Percentiles rank a stretch among this genome's conserved stretches.
These are phyloP conservation scores for Baryphthengus martii DNA, from an alignment of 2,113 vertebrate genomes.

Conservation along the genomic window DNA sequence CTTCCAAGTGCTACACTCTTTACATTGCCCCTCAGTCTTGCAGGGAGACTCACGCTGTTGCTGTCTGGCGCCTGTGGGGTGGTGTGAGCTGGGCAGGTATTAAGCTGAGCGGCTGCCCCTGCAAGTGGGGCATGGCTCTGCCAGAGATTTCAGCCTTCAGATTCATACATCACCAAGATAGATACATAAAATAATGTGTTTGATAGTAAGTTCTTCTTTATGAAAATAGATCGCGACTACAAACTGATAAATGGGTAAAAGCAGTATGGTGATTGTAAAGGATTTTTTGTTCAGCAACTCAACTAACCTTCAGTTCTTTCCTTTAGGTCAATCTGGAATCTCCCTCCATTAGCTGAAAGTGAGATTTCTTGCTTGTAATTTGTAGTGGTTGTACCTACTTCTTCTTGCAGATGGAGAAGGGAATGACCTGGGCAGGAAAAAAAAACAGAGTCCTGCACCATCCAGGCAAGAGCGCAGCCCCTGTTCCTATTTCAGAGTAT, in stretches of 20 bases:
- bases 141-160: neutral
- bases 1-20: neutral
- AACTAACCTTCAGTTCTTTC: neutral
- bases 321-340: neutral
- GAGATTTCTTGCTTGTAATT: neutral
- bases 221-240: neutral
- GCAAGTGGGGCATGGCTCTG: neutral
- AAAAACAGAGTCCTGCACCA: neutral
- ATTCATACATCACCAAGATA: accelerated
- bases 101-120: neutral
- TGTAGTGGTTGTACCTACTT: neutral
- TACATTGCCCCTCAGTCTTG: neutral
- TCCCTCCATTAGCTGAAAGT: neutral
- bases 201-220: neutral
- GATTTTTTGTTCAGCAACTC: neutral
- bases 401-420: neutral
- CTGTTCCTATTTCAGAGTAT: neutral
- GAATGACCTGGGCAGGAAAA: neutral
- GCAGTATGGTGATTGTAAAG: neutral
- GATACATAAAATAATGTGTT: neutral
- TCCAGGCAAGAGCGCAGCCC: neutral
- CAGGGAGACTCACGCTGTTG: neutral
- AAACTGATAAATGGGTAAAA: neutral
- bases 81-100: neutral
- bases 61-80: neutral